A percentile compares a stretch with the other conserved stretches of the same genome.
Conservation (phyloP, 23 tunicate genomes). For the Aplidium turbinatum region DNA sequence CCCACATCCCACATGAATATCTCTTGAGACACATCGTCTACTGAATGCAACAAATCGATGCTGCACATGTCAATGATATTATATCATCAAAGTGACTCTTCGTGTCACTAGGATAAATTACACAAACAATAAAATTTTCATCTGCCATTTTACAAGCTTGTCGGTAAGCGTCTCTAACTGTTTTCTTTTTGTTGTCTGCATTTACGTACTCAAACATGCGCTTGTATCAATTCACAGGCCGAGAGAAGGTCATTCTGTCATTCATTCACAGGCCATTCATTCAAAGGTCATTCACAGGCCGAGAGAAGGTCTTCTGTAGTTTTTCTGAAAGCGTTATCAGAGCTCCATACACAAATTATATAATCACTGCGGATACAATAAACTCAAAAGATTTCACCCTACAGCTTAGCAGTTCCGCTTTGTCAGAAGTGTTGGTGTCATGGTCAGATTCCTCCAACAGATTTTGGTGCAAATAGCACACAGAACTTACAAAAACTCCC, state of each 20-base stretch:
- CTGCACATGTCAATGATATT: slow-evolving; percentile 8
- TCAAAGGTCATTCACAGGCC: too few relatives aligned
- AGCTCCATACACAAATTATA: slow-evolving; percentile 21
- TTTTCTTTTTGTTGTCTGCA: neutral
- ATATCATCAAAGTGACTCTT: slow-evolving; percentile 18
- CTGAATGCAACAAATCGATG: slow-evolving; percentile 4
- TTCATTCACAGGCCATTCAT: too few relatives aligned
- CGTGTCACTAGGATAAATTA: neutral
- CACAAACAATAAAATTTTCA: slow-evolving; percentile 6
- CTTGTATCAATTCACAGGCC: slow-evolving; percentile 6
- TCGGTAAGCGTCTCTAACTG: neutral
- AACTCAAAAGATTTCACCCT: slow-evolving; percentile 2
- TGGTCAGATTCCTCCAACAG: slow-evolving; percentile 17
- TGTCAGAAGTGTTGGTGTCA: slow-evolving; percentile 19
- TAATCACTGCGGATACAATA: slow-evolving; percentile 32
- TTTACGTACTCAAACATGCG: neutral
- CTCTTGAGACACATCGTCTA: slow-evolving; percentile 3
- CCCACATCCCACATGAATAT: slow-evolving; percentile 23
- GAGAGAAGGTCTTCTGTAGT: slow-evolving; percentile 25
- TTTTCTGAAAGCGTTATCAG: slow-evolving; percentile 33
- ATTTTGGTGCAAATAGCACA: too few relatives aligned
- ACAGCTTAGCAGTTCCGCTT: slow-evolving; percentile 4
- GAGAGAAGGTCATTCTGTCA: too few relatives aligned
- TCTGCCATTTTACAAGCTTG: slow-evolving; percentile 7
- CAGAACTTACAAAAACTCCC: too few relatives aligned